These are phyloP conservation scores for Hydra vulgaris DNA, from an alignment of 30 jellyfish, hydroid and myxozoan species.

Conservation along the genomic window DNA sequence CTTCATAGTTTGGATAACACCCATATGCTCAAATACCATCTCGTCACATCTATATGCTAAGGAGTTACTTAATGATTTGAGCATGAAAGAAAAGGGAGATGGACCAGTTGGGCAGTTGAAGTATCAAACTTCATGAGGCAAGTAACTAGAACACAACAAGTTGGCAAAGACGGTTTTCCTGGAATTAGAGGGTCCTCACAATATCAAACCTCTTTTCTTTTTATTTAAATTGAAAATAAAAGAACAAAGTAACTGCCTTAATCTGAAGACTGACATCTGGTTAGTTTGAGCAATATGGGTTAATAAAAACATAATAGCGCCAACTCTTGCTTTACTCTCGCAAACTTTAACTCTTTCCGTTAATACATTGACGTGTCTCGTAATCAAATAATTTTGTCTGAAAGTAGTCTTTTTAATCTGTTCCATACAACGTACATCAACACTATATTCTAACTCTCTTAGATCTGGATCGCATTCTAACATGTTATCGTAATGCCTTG, in stretches of 20 bases:
- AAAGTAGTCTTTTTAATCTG: background rate
- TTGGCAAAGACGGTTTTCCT: background rate
- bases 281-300: background rate
- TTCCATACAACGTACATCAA: background rate
- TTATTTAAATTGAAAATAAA: background rate
- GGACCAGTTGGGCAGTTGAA: background rate
- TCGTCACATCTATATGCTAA: background rate
- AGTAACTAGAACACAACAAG: background rate
- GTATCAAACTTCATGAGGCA: background rate
- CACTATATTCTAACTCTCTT: background rate
- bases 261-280: background rate
- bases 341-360: background rate
- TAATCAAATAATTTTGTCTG: background rate
- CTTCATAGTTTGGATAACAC: background rate
- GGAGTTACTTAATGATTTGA: background rate
- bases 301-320: background rate
- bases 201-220: background rate
- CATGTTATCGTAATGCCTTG: background rate
- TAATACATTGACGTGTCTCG: background rate
- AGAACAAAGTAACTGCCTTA: too few relatives aligned
- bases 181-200: background rate
- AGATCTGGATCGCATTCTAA: background rate
- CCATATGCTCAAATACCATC: background rate
- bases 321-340: background rate
- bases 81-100: background rate